Percentiles rank a stretch among this genome's conserved stretches.
These are phyloP conservation scores for Siderastrea siderea DNA, from an alignment of 92 coral and sea anemone species.

Conservation along the genomic window DNA sequence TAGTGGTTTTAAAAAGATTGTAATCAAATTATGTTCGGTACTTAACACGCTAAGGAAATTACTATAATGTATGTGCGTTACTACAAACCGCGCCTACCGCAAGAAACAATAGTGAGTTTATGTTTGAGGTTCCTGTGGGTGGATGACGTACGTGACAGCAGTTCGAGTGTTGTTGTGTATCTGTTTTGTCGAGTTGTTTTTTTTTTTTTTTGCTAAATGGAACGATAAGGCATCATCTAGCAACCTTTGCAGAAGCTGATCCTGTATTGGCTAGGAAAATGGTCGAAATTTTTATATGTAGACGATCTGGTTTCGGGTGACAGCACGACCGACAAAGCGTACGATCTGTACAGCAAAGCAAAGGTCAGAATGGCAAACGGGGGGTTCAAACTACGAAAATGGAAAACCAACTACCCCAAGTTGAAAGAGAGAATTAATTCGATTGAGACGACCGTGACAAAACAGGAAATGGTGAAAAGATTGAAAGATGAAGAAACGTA, in stretches of 20 bases:
- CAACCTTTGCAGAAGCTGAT: conserved; percentile 30
- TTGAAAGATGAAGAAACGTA: no score
- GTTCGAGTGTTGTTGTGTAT: conserved; percentile 2
- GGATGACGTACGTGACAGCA: no score
- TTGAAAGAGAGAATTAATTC: conserved; percentile 35
- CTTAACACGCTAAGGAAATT: no score
- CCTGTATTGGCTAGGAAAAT: conserved; percentile 37
- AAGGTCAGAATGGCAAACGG: conserved; percentile 40
- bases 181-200: conserved; percentile 33
- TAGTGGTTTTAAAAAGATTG: no score
- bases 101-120: not conserved
- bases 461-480: conserved; percentile 15
- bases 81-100: not conserved
- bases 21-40: no score
- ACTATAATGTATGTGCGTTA: no score
- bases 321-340: not conserved
- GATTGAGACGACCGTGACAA: conserved; percentile 10
- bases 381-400: conserved; percentile 42
- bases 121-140: not conserved
- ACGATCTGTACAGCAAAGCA: conserved; percentile 16
- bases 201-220: conserved; percentile 57
- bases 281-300: conserved; percentile 31
- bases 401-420: conserved; percentile 30
- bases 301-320: conserved; percentile 56
- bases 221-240: conserved; percentile 3